These are phyloP conservation scores for Flabesymbios commensalis DNA, from an alignment of 2,888 invertebrate genomes.

Conservation along the genomic window DNA sequence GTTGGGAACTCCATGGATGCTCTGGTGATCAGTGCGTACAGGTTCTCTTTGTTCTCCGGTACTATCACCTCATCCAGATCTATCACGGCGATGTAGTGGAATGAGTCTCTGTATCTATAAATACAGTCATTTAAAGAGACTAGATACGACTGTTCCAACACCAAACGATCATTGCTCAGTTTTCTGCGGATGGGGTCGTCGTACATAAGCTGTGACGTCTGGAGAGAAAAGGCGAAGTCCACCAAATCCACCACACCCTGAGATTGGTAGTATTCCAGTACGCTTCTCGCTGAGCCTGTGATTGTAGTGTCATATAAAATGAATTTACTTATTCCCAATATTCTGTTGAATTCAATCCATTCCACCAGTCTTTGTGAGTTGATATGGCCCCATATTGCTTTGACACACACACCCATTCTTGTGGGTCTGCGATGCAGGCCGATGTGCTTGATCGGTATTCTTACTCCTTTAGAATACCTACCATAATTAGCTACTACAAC, in stretches of 20 bases:
- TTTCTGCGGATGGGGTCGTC: not conserved
- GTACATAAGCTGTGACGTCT: not conserved
- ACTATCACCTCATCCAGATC: slow-evolving; percentile 21
- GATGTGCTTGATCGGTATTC: too few species aligned
- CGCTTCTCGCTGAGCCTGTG: slow-evolving; percentile 9
- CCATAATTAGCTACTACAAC: too few species aligned
- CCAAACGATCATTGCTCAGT: not conserved
- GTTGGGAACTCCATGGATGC: not conserved
- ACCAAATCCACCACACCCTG: slow-evolving; percentile 16
- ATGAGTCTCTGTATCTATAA: slow-evolving; percentile 6
- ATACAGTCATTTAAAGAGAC: slow-evolving; percentile 26
- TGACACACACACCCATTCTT: slow-evolving; percentile 14
- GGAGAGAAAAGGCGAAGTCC: not conserved
- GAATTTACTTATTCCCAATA: slow-evolving; percentile 13
- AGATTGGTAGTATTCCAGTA: slow-evolving; percentile 18
- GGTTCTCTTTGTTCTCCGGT: not conserved
- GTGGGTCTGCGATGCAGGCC: not conserved
- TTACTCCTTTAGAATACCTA: too few species aligned
- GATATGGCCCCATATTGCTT: slow-evolving; percentile 11
- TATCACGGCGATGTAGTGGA: slow-evolving; percentile 8
- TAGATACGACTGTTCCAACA: slow-evolving; percentile 22
- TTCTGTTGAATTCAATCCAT: slow-evolving; percentile 22
- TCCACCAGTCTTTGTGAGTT: slow-evolving; percentile 14
- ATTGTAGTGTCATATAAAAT: slow-evolving; percentile 22
- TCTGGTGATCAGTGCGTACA: not conserved